A percentile compares a stretch with the other conserved stretches of the same genome.
These are phyloP conservation scores for Mycteria americana DNA, from an alignment of 2,797 vertebrate genomes.

Conservation along the genomic window DNA sequence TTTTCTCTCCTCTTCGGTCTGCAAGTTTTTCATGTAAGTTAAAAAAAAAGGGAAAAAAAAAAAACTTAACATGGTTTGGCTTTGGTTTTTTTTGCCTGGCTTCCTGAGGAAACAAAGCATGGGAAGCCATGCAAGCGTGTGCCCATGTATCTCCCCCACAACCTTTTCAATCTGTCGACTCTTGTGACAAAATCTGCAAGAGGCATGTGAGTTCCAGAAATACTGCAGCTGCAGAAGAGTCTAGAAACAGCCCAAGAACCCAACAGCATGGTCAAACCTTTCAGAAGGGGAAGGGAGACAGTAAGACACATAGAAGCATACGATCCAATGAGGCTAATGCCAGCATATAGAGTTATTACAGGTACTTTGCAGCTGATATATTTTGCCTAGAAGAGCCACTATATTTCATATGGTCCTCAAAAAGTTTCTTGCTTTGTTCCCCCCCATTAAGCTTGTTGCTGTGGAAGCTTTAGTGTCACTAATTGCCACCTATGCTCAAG, in stretches of 20 bases:
- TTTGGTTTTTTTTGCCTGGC: not conserved
- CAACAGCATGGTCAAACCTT: not conserved
- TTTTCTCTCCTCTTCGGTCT: not conserved
- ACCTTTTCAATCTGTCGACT: not conserved
- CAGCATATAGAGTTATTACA: not conserved
- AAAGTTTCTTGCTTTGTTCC: not conserved
- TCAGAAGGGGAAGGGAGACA: not conserved
- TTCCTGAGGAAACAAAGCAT: not conserved
- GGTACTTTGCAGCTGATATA: not conserved
- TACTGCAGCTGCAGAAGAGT: not conserved
- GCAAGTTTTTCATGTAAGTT: not conserved
- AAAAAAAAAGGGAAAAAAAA: not conserved
- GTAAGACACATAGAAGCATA: accelerated
- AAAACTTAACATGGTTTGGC: not conserved
- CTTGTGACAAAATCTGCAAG: not conserved
- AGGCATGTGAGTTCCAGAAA: not conserved
- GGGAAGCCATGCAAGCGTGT: not conserved
- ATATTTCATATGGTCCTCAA: not conserved
- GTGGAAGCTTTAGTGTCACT: not conserved
- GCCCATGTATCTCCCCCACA: not conserved
- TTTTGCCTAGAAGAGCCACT: not conserved
- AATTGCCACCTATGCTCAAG: not conserved
- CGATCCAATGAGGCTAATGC: not conserved
- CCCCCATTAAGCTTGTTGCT: not conserved
- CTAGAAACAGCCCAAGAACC: not conserved